Conservation (phyloP, 2,888 invertebrate species). For the Zele albiditarsus region DNA sequence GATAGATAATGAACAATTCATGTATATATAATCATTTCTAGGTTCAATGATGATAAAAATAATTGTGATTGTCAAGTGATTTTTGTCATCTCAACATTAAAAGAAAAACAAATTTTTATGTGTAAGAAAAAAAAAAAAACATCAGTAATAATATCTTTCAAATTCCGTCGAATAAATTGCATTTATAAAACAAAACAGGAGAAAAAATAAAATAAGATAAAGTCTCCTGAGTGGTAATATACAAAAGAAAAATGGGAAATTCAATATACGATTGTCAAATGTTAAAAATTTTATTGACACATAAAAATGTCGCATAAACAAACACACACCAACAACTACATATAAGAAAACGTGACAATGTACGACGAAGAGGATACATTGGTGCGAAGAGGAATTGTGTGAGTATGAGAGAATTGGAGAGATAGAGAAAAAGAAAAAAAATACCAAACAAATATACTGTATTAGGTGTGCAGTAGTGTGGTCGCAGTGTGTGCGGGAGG, state of each 20-base stretch:
- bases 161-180: too few relatives aligned
- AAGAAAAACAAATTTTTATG: too few relatives aligned
- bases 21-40: too few relatives aligned
- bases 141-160: too few relatives aligned
- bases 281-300: constrained; percentile 29
- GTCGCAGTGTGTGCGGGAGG: constrained; percentile 62
- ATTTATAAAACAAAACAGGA: too few relatives aligned
- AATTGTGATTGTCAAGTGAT: too few relatives aligned
- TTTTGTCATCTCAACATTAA: too few relatives aligned
- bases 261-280: constrained; percentile 31
- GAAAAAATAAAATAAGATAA: neutral
- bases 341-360: neutral
- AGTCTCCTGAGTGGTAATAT: neutral
- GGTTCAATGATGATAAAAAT: neutral
- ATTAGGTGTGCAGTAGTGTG: constrained; percentile 32
- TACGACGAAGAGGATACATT: too few relatives aligned
- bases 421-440: neutral
- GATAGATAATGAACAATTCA: neutral
- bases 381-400: too few relatives aligned
- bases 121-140: too few relatives aligned
- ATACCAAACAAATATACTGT: neutral
- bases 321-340: neutral
- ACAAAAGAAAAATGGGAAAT: constrained; percentile 5
- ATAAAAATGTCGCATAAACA: constrained; percentile 14
- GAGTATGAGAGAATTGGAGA: too few relatives aligned